Evolutionary conservation across 1,140 invertebrate genomes (phyloP), one percentile per base, ranked within the genome.

Genomic region (Drosophila nebulosa): DNA sequence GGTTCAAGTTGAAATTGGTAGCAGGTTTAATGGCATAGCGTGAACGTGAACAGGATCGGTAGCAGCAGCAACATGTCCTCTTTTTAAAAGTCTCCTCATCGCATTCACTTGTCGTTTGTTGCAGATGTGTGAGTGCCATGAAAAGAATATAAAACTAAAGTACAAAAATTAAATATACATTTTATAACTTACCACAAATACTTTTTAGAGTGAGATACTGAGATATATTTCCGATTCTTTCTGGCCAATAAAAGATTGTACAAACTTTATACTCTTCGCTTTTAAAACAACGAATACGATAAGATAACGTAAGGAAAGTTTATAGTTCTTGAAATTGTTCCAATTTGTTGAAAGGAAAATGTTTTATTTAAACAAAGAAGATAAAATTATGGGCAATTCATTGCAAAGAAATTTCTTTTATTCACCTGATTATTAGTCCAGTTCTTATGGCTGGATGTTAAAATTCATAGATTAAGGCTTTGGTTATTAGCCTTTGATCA

Each of bases 341-440:
- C 5, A 98, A 91, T 64, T 98, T 96, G 78, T 96, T 96, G 75
- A 97, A 98, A 90, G 98, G 97, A 91, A 98, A 98, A 99, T 92
- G 97, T 97, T 10, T 92, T 90, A 69, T 60, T 89, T 90, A 46
- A 30, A 7, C 9, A 22, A n/a, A n/a, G n/a, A n/a, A n/a, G n/a
- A n/a, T n/a, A n/a, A n/a, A n/a, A n/a, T n/a, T n/a, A n/a, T n/a
- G n/a, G n/a, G n/a, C n/a, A n/a, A n/a, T n/a, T n/a, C n/a, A n/a
- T n/a, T n/a, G n/a, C n/a, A n/a, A n/a, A n/a, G n/a, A n/a, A n/a
- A n/a, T n/a, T n/a, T n/a, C n/a, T 21, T 0, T 9, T 0, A 14
- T 4, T 4, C 46, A 72, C 96, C 96, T 62, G 2, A 93, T 95
- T 0, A 96, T 80, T 2, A 96, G 86, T n/a, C 95, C 95, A 1